These are phyloP conservation scores for Gavialis gangeticus DNA, from an alignment of 2,113 vertebrate genomes.

Conservation along the genomic window DNA sequence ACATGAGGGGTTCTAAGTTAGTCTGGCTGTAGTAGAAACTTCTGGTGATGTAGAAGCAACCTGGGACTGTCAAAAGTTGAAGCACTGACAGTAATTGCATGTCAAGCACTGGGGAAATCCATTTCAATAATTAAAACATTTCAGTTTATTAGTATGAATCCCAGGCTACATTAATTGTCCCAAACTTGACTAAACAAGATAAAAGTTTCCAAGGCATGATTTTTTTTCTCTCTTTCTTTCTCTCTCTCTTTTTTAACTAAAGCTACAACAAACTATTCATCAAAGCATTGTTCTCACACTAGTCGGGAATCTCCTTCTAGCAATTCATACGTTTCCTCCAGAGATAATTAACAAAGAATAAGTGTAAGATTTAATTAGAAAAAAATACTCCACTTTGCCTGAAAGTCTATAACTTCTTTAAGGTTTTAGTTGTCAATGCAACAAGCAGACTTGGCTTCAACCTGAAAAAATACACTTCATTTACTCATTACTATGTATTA, in stretches of 20 bases:
- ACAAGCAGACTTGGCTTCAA: not conserved
- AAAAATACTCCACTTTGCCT: not conserved
- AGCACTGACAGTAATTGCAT: not conserved
- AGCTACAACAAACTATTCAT: not conserved
- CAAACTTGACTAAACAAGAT: not conserved
- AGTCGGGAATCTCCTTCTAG: not conserved
- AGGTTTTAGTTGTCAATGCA: not conserved
- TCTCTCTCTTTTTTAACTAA: not conserved
- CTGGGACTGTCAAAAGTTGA: not conserved
- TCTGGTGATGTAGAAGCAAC: conserved; percentile 32
- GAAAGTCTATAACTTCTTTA: not conserved
- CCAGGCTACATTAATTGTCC: conserved; percentile 22
- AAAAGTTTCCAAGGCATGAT: not conserved
- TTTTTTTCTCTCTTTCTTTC: not conserved
- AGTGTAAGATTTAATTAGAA: not conserved
- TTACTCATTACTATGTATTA: not conserved
- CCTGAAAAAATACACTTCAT: not conserved
- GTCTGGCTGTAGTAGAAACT: conserved; percentile 49
- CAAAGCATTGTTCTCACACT: not conserved
- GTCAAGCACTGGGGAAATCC: conserved; percentile 25
- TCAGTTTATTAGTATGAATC: not conserved
- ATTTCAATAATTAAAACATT: not conserved
- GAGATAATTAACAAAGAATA: too few species aligned
- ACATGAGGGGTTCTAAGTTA: conserved; percentile 16
- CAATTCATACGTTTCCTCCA: not conserved